Evolutionary conservation across 2,797 vertebrate genomes (phyloP), one percentile per base, ranked within the genome.

Genomic region (Cichlasoma orientale): DNA sequence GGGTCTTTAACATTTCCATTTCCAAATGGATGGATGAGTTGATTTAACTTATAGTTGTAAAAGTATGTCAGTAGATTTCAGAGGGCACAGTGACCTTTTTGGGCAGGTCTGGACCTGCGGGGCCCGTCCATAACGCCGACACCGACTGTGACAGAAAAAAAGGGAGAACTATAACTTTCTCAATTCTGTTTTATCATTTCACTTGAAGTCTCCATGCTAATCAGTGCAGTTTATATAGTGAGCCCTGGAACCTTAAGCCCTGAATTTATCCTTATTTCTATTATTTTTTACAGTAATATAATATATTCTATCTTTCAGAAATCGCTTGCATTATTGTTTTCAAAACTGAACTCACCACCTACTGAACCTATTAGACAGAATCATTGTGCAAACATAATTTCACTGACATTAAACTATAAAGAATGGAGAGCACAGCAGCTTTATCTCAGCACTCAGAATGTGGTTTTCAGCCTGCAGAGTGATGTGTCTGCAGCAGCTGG

Each of bases 401-500:
- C 61, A 27, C 61, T 25, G 47, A 66, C 61, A 19, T 66, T 66
- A 18, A 47, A 12, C 61, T 47, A 27, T 47, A 66, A 44, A 44
- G 41, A 19, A 7, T 47, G 16, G 61, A 47, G 10, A 29, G 25
- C 5, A 16, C 38, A 47, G 5, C 61, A 50, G 25, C 0, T 0
- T 18, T 68, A 19, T 25, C 29, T 25, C 18, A 58, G 57, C 47
- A n/a, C 14, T 33, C 25, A 3, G 44, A 29, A 52, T 74, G 44
- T 78, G 47, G 14, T 70, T 75, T 70, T 74, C 14, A 74, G 36
- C 21, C 16, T 23, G 3, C 66, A 79, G 72, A 71, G 58, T 79
- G 68, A 75, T 69, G 61, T 71, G 16, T 82, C 71, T 72, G 71
- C 38, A 82, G 78, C 80, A 83, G 74, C 81, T 82, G 69, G 63